Conservation (phyloP, 2,113 vertebrate genomes). For the Motacilla tschutschensis region DNA sequence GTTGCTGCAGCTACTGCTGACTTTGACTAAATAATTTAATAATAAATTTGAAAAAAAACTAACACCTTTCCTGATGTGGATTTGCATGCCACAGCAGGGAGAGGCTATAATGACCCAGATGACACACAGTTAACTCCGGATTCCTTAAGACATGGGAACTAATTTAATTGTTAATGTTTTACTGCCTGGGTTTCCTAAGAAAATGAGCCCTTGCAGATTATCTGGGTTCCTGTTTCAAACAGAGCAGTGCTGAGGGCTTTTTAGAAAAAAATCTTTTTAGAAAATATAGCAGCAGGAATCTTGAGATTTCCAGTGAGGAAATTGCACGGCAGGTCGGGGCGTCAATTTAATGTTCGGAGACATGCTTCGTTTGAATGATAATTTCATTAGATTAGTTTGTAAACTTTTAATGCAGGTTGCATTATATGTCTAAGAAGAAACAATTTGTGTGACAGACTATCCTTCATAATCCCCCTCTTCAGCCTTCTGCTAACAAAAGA, state of each 20-base stretch:
- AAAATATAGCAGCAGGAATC: not conserved
- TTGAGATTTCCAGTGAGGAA: conserved; percentile 1
- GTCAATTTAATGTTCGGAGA: conserved; percentile 61
- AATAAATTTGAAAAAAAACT: not conserved
- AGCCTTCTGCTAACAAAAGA: conserved; percentile 78
- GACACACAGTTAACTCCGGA: not conserved
- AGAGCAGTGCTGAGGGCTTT: not conserved
- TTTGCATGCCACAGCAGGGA: not conserved
- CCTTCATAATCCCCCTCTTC: conserved; percentile 80
- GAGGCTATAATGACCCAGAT: not conserved
- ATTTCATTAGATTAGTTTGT: conserved; percentile 77
- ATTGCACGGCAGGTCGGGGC: conserved; percentile 14
- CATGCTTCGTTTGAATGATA: conserved; percentile 70
- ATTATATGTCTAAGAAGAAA: conserved; percentile 74
- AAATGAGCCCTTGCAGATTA: conserved; percentile 5
- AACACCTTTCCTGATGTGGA: not conserved
- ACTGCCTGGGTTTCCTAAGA: conserved; percentile 10
- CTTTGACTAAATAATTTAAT: not conserved
- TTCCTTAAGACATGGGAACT: not conserved
- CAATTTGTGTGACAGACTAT: conserved; percentile 78
- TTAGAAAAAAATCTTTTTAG: not conserved
- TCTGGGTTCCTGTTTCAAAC: conserved; percentile 3
- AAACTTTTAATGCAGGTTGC: conserved; percentile 70
- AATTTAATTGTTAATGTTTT: conserved; percentile 22
- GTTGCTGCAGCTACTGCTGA: not conserved